A percentile compares a stretch with the other conserved stretches of the same genome.
phyloP scores from a whole-genome alignment of 1,140 invertebrate species.

The Idris sp. region DNA sequence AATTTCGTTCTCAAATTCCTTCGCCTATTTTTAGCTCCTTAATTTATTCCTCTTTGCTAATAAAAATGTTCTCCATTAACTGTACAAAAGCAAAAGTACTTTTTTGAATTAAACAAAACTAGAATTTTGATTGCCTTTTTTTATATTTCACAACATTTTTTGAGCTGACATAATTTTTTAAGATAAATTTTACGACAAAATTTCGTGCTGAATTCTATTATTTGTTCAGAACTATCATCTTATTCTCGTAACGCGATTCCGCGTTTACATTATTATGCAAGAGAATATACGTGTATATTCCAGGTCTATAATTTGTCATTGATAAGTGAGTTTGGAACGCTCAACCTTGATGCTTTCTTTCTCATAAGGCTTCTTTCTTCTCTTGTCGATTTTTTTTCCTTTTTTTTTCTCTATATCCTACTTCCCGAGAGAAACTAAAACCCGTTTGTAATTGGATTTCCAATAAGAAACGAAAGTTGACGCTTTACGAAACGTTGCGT shows the following conservation, averaged over 20 bases:
- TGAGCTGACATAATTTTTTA: too few relatives aligned
- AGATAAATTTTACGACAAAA: too few relatives aligned
- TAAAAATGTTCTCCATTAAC: too few relatives aligned
- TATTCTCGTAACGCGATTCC: background rate
- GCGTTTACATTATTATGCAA: constrained; percentile 20
- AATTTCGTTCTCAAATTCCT: constrained; percentile 27
- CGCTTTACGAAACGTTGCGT: constrained; percentile 64
- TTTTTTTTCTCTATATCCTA: constrained; percentile 48
- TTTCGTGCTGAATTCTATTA: background rate
- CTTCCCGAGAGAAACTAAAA: constrained; percentile 64
- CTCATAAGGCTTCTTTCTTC: constrained; percentile 20
- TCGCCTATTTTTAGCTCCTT: constrained; percentile 11
- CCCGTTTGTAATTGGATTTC: constrained; percentile 61
- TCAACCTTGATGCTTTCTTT: constrained; percentile 43
- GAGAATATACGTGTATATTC: constrained; percentile 5
- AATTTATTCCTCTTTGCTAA: too few relatives aligned
- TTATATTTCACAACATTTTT: too few relatives aligned
- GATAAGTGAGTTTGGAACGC: constrained; percentile 36
- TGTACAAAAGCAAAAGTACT: too few relatives aligned
- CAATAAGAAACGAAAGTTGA: constrained; percentile 59
- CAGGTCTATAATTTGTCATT: constrained; percentile 28
- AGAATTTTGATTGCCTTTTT: too few relatives aligned
- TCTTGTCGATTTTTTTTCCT: constrained; percentile 17
- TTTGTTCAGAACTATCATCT: background rate
- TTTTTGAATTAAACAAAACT: too few relatives aligned